A percentile compares a stretch with the other conserved stretches of the same genome.
phyloP scores from a whole-genome alignment of 2,888 invertebrate genomes.

The Ptychoptera contaminata region DNA sequence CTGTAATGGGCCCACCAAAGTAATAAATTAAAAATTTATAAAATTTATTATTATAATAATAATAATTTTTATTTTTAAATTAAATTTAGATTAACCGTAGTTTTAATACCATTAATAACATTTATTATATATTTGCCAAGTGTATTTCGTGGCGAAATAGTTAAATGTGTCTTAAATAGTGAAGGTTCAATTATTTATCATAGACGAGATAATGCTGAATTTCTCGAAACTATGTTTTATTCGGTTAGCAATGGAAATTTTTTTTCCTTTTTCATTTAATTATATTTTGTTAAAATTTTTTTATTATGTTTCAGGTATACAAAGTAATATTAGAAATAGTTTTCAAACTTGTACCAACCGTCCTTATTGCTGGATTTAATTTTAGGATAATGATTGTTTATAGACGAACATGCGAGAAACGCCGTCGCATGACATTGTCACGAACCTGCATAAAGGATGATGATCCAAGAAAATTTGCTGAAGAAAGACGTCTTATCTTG shows the following conservation, averaged over 20 bases:
- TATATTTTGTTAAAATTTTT: background rate
- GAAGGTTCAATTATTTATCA: conserved; percentile 41
- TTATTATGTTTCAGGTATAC: conserved; percentile 31
- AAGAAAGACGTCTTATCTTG: conserved; percentile 47
- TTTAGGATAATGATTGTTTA: conserved; percentile 50
- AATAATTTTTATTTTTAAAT: background rate
- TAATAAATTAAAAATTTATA: conserved; percentile 15
- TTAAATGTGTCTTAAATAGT: conserved; percentile 34
- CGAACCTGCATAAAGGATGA: conserved; percentile 41
- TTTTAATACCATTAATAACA: conserved; percentile 45
- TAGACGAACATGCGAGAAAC: conserved; percentile 44
- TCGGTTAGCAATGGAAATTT: conserved; percentile 23
- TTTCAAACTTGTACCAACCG: conserved; percentile 51
- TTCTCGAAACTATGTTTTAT: conserved; percentile 36
- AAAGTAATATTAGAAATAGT: conserved; percentile 45
- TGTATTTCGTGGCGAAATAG: conserved; percentile 43
- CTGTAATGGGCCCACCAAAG: conserved; percentile 47
- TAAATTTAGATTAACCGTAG: conserved; percentile 36
- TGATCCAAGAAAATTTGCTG: conserved; percentile 48
- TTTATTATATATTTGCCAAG: conserved; percentile 53
- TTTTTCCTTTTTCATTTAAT: conserved; percentile 1
- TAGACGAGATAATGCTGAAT: conserved; percentile 34
- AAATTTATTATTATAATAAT: background rate
- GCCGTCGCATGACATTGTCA: conserved; percentile 47
- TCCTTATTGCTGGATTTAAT: conserved; percentile 47